phyloP scores from a whole-genome alignment of 2,797 vertebrate genomes.

The Rhabdophis nuchalis region DNA sequence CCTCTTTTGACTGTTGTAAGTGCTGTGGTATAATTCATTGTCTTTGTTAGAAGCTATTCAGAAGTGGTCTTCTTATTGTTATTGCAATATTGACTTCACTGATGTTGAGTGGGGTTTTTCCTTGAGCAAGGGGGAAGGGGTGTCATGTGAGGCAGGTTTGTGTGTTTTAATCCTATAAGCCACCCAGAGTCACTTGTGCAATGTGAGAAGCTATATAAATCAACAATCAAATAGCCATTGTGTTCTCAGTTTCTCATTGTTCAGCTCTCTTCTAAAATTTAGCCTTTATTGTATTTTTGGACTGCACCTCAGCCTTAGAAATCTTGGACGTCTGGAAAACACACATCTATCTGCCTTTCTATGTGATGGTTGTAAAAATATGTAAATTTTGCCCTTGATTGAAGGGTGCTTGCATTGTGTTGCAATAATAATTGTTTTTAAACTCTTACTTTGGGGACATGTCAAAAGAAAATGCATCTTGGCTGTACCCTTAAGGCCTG shows the following conservation, averaged over 20 bases:
- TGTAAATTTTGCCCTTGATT: conserved; percentile 5
- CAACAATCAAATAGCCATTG: conserved; percentile 19
- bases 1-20: not conserved
- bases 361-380: conserved; percentile 12
- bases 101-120: not conserved
- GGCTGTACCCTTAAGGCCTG: not conserved
- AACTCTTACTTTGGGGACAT: not conserved
- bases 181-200: not conserved
- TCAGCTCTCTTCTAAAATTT: conserved; percentile 34
- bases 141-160: not conserved
- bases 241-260: conserved; percentile 28
- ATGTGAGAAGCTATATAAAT: not conserved
- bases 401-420: not conserved
- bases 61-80: not conserved
- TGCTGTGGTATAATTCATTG: not conserved
- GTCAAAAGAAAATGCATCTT: not conserved
- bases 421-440: not conserved
- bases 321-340: conserved; percentile 19
- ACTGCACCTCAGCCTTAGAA: conserved; percentile 12
- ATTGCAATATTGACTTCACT: not conserved
- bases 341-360: conserved; percentile 15
- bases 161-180: not conserved
- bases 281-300: conserved; percentile 16
- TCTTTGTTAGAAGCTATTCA: not conserved
- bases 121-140: not conserved